phyloP scores from a whole-genome alignment of 2,888 invertebrate species.

The Drosophila fungiperda region DNA sequence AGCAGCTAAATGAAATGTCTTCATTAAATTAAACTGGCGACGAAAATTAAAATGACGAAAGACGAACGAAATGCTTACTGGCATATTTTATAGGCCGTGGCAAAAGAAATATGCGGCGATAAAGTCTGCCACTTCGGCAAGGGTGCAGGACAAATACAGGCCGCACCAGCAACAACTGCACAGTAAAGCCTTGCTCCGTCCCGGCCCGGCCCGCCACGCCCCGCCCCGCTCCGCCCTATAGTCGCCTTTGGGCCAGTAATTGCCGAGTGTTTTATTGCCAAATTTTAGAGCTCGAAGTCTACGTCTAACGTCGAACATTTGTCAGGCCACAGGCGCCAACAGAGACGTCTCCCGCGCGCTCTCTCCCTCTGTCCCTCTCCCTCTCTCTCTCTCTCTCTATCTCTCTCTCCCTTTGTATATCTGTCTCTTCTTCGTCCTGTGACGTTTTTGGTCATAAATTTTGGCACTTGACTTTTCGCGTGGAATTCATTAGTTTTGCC shows the following conservation, averaged over 20 bases:
- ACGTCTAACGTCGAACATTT: conserved; percentile 78
- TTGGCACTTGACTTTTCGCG: conserved; percentile 75
- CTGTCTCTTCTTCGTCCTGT: conserved; percentile 7
- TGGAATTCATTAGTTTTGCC: conserved; percentile 76
- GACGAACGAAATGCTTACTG: conserved; percentile 50
- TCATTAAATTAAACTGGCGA: conserved; percentile 70
- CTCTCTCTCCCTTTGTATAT: neutral
- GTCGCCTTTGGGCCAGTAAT: conserved; percentile 62
- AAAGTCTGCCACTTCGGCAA: conserved; percentile 40
- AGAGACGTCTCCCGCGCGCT: conserved; percentile 6
- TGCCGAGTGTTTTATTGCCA: conserved; percentile 79
- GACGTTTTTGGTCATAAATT: conserved; percentile 66
- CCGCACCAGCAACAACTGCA: conserved; percentile 13
- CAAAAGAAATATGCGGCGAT: conserved; percentile 59
- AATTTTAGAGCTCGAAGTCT: conserved; percentile 74
- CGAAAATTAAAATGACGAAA: conserved; percentile 71
- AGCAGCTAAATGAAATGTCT: conserved; percentile 67
- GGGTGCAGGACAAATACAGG: neutral
- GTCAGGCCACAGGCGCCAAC: conserved; percentile 61
- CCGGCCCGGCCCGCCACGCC: neutral
- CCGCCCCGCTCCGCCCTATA: conserved; percentile 4
- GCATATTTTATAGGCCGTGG: conserved; percentile 63
- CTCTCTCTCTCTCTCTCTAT: too few relatives aligned
- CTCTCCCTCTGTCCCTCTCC: neutral
- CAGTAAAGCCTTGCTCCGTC: conserved; percentile 7